Conservation (phyloP, 2,113 vertebrate species). For the Nesoenas mayeri region DNA sequence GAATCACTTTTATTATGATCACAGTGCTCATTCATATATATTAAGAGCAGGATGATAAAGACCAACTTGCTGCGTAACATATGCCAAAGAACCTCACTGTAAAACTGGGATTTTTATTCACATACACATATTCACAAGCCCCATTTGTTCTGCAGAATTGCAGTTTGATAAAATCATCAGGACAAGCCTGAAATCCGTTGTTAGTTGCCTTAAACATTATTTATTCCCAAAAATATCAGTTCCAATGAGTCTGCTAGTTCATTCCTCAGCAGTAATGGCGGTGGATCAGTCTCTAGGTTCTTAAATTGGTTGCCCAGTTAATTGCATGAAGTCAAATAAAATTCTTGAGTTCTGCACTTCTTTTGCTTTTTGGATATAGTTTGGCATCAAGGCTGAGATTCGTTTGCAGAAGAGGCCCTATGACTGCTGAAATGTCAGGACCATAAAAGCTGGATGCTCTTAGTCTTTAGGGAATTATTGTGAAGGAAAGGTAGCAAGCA, state of each 20-base stretch:
- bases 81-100: not conserved
- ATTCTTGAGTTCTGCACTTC: not conserved
- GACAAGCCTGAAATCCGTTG: not conserved
- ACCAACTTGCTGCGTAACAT: not conserved
- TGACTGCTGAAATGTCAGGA: not conserved
- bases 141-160: not conserved
- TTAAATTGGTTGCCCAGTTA: not conserved
- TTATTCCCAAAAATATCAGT: not conserved
- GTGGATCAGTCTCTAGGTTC: not conserved
- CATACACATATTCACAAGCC: not conserved
- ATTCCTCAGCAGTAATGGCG: not conserved
- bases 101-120: not conserved
- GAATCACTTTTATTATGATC: not conserved
- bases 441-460: not conserved
- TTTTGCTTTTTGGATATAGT: not conserved
- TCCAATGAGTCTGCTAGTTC: not conserved
- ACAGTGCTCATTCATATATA: not conserved
- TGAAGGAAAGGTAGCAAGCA: not conserved
- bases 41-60: not conserved
- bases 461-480: not conserved
- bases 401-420: rapidly evolving
- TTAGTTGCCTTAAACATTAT: not conserved
- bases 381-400: not conserved
- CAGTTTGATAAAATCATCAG: not conserved
- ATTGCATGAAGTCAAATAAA: not conserved